These are phyloP conservation scores for Geopemphigus sp. DNA, from an alignment of 1,140 invertebrate genomes.

Conservation along the genomic window DNA sequence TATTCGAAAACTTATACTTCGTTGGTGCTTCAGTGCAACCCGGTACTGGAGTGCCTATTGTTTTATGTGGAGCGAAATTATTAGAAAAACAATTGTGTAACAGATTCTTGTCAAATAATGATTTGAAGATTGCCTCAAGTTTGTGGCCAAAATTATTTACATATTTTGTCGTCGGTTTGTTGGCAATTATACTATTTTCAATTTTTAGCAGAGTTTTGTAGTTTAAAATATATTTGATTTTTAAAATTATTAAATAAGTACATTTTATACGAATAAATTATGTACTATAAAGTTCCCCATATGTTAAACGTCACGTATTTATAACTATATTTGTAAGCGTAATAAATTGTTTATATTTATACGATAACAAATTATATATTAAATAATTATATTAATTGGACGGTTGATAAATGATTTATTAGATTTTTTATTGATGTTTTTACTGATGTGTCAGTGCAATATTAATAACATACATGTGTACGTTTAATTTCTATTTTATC, in stretches of 20 bases:
- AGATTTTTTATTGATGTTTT: too few species aligned
- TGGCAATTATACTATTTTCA: background rate
- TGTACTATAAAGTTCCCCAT: too few species aligned
- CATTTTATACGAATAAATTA: too few species aligned
- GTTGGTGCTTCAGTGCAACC: slow-evolving; percentile 14
- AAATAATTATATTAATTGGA: too few species aligned
- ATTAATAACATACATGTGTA: too few species aligned
- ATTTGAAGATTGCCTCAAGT: background rate
- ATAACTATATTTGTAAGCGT: too few species aligned
- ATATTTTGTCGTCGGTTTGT: background rate
- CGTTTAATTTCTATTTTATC: too few species aligned
- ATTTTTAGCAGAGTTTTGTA: background rate
- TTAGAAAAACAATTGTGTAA: background rate
- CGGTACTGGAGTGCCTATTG: slow-evolving; percentile 15
- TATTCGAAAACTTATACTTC: slow-evolving; percentile 12
- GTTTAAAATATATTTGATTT: background rate
- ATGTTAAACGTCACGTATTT: too few species aligned
- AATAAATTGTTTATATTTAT: too few species aligned
- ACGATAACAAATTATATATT: too few species aligned
- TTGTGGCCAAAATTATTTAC: background rate
- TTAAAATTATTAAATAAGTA: background rate
- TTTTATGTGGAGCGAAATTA: slow-evolving; percentile 8
- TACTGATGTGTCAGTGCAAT: too few species aligned
- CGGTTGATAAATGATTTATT: too few species aligned
- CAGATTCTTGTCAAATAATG: background rate